Base-by-base conservation (phyloP, 1,140 invertebrate species). In the Teleopsis dalmanni region DNA sequence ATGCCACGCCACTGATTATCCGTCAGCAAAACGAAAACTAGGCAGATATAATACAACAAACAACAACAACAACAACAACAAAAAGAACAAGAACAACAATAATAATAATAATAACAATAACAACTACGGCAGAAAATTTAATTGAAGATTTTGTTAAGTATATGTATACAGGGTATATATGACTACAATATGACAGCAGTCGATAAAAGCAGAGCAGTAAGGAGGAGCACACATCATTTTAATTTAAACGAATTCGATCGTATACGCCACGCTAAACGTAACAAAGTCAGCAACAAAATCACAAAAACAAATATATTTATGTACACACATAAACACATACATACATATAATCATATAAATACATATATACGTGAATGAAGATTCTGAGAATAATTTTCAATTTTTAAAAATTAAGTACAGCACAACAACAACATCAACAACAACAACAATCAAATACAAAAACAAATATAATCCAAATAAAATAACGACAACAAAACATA, bases 361-460 rank as follows among this genome's bases (percentile, higher is more conserved):
- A 31, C 31, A 26, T 14, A 8, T 41, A 29, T 27, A 19, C n/a
- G 23, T 42, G 23, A 6, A 23, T 3, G 10, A 57, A 55, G 55
- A 57, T 65, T 57, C 62, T 61, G 53, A 51, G 61, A 63, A 63
- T 59, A 61, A 64, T 63, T 63, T 65, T 57, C 51, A 42, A 42
- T 42, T 43, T 43, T 43, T 43, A 43, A 43, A n/a, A n/a, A 43
- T 43, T 43, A 43, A 43, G 41, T 43, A 29, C 27, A 31, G 16
- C 23, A 19, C 6, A 31, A 43, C 19, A 43, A 6, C n/a, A 9
- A 34, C 5, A 34, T 14, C 11, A 16, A 9, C n/a, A 40, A 40
- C 18, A 43, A 43, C 26, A 43, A 43, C 16, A 43, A 31, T 29
- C 41, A 43, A 42, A 27, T 22, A 27, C 18, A 44, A 33, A 18